Evolutionary conservation across 2,113 vertebrate genomes (phyloP), one percentile per base, ranked within the genome.

Genomic region (Anolis sagrei): DNA sequence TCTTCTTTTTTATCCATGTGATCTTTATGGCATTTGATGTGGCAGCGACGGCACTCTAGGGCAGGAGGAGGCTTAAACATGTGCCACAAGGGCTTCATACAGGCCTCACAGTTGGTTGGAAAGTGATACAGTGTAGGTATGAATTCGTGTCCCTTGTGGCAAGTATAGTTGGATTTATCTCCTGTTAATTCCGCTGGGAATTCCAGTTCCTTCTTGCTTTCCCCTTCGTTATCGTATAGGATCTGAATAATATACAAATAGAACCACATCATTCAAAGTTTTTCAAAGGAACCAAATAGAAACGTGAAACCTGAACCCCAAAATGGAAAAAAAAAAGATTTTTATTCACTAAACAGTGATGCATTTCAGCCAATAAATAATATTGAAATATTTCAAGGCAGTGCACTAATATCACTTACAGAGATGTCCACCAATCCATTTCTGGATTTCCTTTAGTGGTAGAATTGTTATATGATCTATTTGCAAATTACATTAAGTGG

Each of bases 1-100:
- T 99, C 99, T 93, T 99, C 99, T 86, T 99, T 99, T 93, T 97
- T 99, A 95, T 99, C 99, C 98, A 99, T 99, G 95, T 99, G 99
- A 91, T 99, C 99, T 90, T 99, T 99, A 94, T 99, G 99, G 95
- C 98, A 99, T 91, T 99, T 99, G 94, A 99, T 99, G 94, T 99
- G 99, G 95, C 99, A 99, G 93, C 99, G 98, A 27, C 98, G 97
- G 90, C 99, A 99, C 94, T 99, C 99, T 61, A 99, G 95, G 54
- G 99, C 99, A n/a, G 99, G 97, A 44, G 99, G 99, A 7, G 99
- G 99, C 90, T 99, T 99, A 94, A 99, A 99, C 98, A 99, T 98
- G 90, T 99, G 98, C 98, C 98, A 99, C 92, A 99, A 91, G 0
- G 99, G 98, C 93, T 99, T 99, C 96, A 99, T 99, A 91, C 99